Evolutionary conservation across 2,797 vertebrate genomes (phyloP).

Genomic region (Apodemus agrarius): DNA sequence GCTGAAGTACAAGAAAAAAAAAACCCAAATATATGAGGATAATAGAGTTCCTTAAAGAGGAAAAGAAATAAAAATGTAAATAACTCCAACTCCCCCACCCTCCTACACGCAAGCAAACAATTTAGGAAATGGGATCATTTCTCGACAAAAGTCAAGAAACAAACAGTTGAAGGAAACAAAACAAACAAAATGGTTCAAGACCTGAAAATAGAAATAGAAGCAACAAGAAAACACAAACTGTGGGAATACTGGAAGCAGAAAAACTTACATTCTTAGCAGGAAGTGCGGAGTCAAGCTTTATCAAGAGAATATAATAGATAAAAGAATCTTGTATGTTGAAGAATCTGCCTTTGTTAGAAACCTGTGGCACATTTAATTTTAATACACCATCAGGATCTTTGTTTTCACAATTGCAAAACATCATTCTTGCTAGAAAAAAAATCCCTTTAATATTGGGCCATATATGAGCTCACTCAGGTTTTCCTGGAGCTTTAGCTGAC

Average conservation of each 20-base stretch:
- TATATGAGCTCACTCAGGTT: no score
- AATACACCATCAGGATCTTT: no score
- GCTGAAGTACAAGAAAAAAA: background rate
- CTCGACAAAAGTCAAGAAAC: background rate
- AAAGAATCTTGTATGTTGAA: background rate
- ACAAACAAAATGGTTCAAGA: background rate
- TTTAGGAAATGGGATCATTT: background rate
- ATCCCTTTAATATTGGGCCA: no score
- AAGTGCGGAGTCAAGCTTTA: background rate
- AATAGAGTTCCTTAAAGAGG: background rate
- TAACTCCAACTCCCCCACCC: background rate
- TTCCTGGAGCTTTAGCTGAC: no score
- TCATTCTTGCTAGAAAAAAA: no score
- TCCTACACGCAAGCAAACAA: background rate
- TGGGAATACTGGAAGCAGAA: background rate
- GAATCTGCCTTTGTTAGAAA: no score
- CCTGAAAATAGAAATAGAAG: no score
- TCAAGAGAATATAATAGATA: background rate
- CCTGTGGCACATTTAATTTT: no score
- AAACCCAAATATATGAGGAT: background rate
- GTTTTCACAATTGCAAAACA: no score
- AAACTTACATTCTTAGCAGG: background rate
- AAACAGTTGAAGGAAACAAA: background rate
- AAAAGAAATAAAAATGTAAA: background rate
- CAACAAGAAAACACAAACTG: background rate